These are phyloP conservation scores for Diphyllodes magnificus DNA, from an alignment of 2,113 vertebrate genomes.

Conservation along the genomic window DNA sequence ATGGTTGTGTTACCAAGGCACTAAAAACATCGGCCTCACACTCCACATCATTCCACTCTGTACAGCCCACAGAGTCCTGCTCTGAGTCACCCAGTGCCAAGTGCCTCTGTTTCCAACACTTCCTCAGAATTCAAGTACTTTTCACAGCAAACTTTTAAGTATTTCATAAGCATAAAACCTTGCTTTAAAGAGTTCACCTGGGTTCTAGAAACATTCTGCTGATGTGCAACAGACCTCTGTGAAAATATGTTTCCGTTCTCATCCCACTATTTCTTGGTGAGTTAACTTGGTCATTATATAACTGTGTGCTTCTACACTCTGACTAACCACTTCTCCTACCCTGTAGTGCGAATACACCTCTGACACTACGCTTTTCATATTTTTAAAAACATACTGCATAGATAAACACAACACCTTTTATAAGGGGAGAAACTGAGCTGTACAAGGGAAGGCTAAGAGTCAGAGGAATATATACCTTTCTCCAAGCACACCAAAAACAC, in stretches of 20 bases:
- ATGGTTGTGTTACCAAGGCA: neutral
- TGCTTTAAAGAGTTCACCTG: neutral
- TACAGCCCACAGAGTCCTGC: neutral
- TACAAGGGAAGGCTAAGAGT: neutral
- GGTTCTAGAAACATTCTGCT: neutral
- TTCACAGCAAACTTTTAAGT: neutral
- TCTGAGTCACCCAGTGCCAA: rapidly evolving
- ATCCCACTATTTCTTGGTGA: neutral
- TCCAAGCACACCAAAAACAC: neutral
- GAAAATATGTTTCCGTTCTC: neutral
- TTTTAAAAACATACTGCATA: neutral
- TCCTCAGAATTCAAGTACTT: neutral
- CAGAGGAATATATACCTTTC: neutral
- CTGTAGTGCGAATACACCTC: neutral
- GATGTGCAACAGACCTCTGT: neutral
- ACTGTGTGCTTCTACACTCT: neutral
- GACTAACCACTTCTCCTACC: neutral
- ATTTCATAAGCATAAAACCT: neutral
- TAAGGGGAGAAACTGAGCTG: neutral
- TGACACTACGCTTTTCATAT: neutral
- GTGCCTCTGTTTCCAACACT: neutral
- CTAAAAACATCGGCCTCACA: neutral
- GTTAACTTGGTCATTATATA: neutral
- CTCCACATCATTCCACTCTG: neutral
- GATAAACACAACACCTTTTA: neutral